These are phyloP conservation scores for Caranx melampygus DNA, from an alignment of 2,113 vertebrate species.

Conservation along the genomic window DNA sequence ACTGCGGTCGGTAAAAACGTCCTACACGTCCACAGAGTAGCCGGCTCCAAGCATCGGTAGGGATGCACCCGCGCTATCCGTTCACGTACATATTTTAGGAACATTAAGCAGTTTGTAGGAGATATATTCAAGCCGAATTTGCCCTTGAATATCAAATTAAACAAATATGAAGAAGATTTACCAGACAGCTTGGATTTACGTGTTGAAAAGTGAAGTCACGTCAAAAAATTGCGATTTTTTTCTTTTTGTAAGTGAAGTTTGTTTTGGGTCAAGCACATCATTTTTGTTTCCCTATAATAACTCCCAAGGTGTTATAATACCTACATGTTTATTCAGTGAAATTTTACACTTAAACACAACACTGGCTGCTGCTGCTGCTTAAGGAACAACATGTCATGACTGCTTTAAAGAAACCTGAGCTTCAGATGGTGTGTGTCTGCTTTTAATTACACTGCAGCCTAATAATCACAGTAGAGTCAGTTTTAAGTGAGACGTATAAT, in stretches of 20 bases:
- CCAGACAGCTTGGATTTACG: rapidly evolving
- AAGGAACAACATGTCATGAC: too few species aligned
- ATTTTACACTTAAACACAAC: background rate
- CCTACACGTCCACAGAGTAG: conserved; percentile 4
- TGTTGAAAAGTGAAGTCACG: background rate
- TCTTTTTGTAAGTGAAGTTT: background rate
- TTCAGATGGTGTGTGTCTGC: background rate
- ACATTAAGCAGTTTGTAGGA: rapidly evolving
- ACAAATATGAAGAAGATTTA: rapidly evolving
- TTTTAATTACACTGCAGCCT: background rate
- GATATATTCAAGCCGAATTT: background rate
- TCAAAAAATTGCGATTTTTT: background rate
- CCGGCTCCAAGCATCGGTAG: rapidly evolving
- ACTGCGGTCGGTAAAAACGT: rapidly evolving
- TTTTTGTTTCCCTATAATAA: background rate
- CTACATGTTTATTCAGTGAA: background rate
- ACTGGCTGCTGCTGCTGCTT: too few species aligned
- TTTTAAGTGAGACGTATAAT: background rate
- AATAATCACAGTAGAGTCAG: background rate
- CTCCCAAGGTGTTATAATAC: background rate
- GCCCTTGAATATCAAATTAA: rapidly evolving
- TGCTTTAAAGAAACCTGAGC: background rate
- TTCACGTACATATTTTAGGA: background rate
- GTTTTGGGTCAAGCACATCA: background rate
- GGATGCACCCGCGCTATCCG: rapidly evolving